phyloP scores from a whole-genome alignment of 2,113 vertebrate species.

The Meleagris gallopavo region DNA sequence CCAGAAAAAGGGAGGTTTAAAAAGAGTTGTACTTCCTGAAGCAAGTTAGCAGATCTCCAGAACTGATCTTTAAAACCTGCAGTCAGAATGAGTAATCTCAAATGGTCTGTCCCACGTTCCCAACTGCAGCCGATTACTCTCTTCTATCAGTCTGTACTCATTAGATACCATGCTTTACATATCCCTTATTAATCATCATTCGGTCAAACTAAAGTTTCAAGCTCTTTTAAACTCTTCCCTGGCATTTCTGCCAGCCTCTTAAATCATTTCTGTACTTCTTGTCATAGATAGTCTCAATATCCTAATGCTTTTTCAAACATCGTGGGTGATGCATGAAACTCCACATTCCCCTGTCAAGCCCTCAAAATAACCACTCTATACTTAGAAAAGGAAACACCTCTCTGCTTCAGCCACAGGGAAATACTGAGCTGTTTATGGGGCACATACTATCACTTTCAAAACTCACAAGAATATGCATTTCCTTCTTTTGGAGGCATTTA shows the following conservation, averaged over 20 bases:
- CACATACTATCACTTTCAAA: neutral
- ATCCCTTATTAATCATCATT: neutral
- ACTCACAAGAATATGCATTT: neutral
- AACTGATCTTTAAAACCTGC: neutral
- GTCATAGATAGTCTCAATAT: constrained; percentile 37
- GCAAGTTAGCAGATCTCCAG: neutral
- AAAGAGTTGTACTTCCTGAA: neutral
- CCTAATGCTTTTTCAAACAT: constrained; percentile 55
- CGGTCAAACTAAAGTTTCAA: constrained; percentile 22
- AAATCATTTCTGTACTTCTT: constrained; percentile 38
- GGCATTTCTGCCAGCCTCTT: neutral
- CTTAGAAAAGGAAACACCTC: constrained; percentile 51
- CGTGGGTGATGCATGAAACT: constrained; percentile 26
- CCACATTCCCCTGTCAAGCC: constrained; percentile 50
- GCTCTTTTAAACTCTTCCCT: constrained; percentile 7
- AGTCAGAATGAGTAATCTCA: neutral
- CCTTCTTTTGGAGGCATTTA: neutral
- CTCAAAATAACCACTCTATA: constrained; percentile 47
- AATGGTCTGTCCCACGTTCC: neutral
- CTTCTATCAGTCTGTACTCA: neutral
- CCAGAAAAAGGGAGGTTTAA: neutral
- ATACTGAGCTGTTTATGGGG: constrained; percentile 15
- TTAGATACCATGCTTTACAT: neutral
- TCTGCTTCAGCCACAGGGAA: constrained; percentile 15
- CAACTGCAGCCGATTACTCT: neutral